Base-by-base conservation (phyloP, 2,888 invertebrate species). In the Malacosoma neustria region DNA sequence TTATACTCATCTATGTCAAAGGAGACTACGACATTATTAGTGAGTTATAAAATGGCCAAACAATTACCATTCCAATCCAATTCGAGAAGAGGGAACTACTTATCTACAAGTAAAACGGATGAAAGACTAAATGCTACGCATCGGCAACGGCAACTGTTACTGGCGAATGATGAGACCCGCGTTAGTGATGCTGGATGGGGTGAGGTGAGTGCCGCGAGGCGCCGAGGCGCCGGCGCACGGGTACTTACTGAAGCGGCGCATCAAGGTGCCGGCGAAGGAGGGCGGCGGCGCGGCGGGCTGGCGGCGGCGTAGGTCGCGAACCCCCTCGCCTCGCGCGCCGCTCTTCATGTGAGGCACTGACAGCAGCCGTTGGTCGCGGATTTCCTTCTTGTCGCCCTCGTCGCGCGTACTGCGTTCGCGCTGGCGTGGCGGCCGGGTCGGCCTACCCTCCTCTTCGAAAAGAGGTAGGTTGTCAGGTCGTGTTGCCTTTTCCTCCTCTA, bases 221-320 rank as follows among this genome's bases (percentile, higher is more conserved):
- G 41, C 49, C 47, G 22, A 7, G 9, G 5, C 22, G 22, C 22
- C 22, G 47, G 46, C 46, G 62, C 48, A 56, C 46, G 48, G 62
- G 48, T 89, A 94, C 95, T 95, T 93, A 95, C 94, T 93, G 90
- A 94, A 93, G 88, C 93, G 91, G 74, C 94, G 89, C 87, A 92
- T 92, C 58, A 94, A 87, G 87, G 88, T 91, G 69, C 92, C 91
- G 57, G 92, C 90, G 86, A 92, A 90, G 45, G 91, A 68, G 85
- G 71, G 61, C 68, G 75, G 59, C 71, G 63, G 73, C 69, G 69
- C 81, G 54, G 49, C 65, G 52, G 77, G 76, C 49, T 81, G 87
- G 61, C 77, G 81, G 57, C 86, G 84, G 68, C 91, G 82, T 55
- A 88, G 75, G 64, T 88, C 90, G 60, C 77, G 80, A 54, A 69